A percentile compares a stretch with the other conserved stretches of the same genome.
These are phyloP conservation scores for Hyalella azteca DNA, from an alignment of 2,888 invertebrate species.

Conservation along the genomic window DNA sequence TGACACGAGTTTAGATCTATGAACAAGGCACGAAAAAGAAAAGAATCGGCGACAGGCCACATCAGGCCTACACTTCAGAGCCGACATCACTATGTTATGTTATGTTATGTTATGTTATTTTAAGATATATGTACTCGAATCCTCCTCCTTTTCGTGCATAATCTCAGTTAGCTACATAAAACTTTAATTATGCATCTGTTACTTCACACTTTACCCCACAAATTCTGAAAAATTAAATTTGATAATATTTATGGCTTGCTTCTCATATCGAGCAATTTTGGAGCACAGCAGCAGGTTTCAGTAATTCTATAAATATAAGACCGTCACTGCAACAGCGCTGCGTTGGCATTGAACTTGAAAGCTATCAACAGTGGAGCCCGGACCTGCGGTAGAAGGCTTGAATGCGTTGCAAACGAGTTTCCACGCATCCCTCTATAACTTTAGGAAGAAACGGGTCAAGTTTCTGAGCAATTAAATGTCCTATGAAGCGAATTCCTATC, in stretches of 20 bases:
- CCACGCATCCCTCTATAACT: not conserved
- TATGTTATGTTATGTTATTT: too few species aligned
- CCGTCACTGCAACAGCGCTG: not conserved
- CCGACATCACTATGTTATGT: too few species aligned
- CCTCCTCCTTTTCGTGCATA: not conserved
- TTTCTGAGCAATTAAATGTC: too few species aligned
- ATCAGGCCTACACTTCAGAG: too few species aligned
- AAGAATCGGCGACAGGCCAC: too few species aligned
- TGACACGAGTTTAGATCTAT: too few species aligned
- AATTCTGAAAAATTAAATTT: not conserved
- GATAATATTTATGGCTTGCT: not conserved
- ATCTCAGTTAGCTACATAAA: not conserved
- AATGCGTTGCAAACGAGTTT: not conserved
- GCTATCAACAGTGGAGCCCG: not conserved
- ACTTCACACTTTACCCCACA: not conserved
- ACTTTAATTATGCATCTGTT: not conserved
- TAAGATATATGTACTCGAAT: not conserved
- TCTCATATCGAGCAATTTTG: not conserved
- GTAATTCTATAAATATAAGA: not conserved
- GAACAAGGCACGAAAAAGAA: too few species aligned
- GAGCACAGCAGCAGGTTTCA: not conserved
- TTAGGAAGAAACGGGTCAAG: not conserved
- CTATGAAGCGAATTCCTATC: too few species aligned
- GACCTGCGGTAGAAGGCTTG: not conserved
- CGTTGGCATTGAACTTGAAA: not conserved